Conservation (phyloP, 2,888 invertebrate species). For the Choreutis nemorana region DNA sequence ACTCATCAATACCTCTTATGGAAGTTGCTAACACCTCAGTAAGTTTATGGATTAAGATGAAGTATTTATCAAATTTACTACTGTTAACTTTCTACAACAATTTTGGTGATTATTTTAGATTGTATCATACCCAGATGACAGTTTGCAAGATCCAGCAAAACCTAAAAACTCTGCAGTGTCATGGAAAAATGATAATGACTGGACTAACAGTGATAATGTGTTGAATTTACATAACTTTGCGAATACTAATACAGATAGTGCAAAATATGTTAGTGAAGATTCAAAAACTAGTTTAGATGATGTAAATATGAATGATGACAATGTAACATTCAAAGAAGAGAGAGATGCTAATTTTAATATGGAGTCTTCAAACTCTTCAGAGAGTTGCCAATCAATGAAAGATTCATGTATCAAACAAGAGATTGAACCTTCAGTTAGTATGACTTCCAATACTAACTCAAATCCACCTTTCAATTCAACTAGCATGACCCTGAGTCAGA, state of each 20-base stretch:
- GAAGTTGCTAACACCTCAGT: conserved; percentile 58
- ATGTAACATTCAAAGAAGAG: conserved; percentile 54
- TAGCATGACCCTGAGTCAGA: conserved; percentile 30
- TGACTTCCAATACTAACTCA: conserved; percentile 36
- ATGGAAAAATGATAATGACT: conserved; percentile 51
- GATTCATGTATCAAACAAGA: conserved; percentile 44
- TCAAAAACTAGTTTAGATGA: conserved; percentile 57
- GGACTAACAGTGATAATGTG: conserved; percentile 44
- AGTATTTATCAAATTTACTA: background rate
- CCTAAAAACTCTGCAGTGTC: conserved; percentile 52
- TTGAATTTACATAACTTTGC: conserved; percentile 45
- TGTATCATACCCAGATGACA: conserved; percentile 55
- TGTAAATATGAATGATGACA: conserved; percentile 53
- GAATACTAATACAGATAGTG: conserved; percentile 34
- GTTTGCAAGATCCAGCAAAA: conserved; percentile 50
- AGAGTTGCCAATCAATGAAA: conserved; percentile 56
- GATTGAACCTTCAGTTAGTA: conserved; percentile 27
- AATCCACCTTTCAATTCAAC: conserved; percentile 37
- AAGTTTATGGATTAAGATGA: conserved; percentile 18
- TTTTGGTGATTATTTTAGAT: conserved; percentile 23
- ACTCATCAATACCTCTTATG: conserved; percentile 56
- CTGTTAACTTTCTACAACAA: background rate
- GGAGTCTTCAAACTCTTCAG: conserved; percentile 59
- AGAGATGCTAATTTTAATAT: conserved; percentile 57
- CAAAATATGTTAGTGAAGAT: conserved; percentile 55